Evolutionary conservation across 2,113 vertebrate species (phyloP).

Genomic region (Cynopterus brachyotis): DNA sequence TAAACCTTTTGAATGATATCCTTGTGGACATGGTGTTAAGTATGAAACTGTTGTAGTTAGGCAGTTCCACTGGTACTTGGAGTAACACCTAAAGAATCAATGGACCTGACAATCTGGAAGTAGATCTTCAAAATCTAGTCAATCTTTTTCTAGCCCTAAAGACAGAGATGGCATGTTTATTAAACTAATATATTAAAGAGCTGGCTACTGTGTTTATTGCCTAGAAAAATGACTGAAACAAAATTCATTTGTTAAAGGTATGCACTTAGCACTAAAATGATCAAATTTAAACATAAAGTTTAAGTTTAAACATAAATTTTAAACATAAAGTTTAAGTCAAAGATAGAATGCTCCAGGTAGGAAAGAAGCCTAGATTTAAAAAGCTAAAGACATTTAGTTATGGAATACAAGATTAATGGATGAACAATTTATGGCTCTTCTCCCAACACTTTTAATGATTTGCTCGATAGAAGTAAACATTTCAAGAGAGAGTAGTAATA

Average conservation of each 20-base stretch:
- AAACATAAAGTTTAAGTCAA: background rate
- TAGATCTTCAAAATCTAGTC: background rate
- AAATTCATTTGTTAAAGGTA: constrained; percentile 20
- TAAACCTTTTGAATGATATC: background rate
- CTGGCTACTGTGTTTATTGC: background rate
- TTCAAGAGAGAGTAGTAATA: background rate
- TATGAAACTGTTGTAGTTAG: background rate
- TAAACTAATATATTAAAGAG: background rate
- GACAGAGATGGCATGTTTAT: background rate
- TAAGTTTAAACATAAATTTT: background rate
- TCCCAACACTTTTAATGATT: background rate
- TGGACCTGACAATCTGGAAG: background rate
- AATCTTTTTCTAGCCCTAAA: background rate
- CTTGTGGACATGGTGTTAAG: background rate
- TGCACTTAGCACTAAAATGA: background rate
- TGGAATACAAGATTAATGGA: background rate
- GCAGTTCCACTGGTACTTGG: background rate
- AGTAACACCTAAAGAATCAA: background rate
- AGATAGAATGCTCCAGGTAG: background rate
- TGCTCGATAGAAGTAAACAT: background rate
- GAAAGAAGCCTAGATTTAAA: background rate
- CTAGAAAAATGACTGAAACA: background rate
- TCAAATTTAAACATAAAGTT: constrained; percentile 6
- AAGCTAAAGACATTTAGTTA: background rate
- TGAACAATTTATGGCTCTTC: background rate